These are phyloP conservation scores for Melanerpes formicivorus DNA, from an alignment of 2,113 vertebrate genomes.

Conservation along the genomic window DNA sequence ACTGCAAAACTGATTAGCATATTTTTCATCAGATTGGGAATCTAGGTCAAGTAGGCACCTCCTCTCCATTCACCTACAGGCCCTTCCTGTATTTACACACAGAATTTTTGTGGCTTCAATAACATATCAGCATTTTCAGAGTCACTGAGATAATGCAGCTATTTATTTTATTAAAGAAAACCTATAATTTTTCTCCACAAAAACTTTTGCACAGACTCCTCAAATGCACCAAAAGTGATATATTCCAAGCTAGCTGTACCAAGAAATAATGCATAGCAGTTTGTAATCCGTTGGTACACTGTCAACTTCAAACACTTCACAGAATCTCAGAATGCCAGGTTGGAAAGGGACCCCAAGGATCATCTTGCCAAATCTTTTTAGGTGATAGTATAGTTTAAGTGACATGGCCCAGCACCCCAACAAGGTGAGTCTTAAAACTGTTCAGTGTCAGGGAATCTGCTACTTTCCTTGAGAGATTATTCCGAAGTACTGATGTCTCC, in stretches of 20 bases:
- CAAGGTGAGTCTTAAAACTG: too few relatives aligned
- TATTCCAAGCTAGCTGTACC: not conserved
- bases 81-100: not conserved
- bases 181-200: not conserved
- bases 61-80: not conserved
- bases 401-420: too few relatives aligned
- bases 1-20: not conserved
- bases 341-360: too few relatives aligned
- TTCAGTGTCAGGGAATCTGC: too few relatives aligned
- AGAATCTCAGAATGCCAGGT: too few relatives aligned
- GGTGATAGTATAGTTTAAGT: too few relatives aligned
- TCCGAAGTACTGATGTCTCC: not conserved
- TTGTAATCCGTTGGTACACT: not conserved
- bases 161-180: not conserved
- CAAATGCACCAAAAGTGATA: not conserved
- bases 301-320: not conserved
- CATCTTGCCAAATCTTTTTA: too few relatives aligned
- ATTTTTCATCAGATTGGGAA: not conserved
- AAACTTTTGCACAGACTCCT: not conserved
- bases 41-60: not conserved
- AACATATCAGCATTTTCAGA: not conserved
- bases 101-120: not conserved
- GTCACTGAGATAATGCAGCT: not conserved
- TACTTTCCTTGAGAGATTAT: too few relatives aligned
- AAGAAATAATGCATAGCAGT: not conserved